Conservation (phyloP, 2,888 invertebrate genomes). For the Dryococelus australis region DNA sequence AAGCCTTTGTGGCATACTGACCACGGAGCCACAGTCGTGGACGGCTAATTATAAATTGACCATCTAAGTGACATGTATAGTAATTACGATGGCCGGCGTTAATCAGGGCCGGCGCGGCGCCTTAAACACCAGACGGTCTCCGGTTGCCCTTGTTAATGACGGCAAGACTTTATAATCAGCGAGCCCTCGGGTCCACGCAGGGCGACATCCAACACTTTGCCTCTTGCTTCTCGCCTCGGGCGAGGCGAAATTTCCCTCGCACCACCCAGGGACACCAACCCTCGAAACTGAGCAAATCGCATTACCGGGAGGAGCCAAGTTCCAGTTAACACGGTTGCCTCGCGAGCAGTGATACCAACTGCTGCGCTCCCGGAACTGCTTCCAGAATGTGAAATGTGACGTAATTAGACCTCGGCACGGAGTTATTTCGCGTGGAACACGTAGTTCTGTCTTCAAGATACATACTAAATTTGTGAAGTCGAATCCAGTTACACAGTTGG, state of each 20-base stretch:
- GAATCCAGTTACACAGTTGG: too few relatives aligned
- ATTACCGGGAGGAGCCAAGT: not conserved
- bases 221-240: not conserved
- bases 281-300: not conserved
- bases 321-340: not conserved
- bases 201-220: not conserved
- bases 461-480: too few relatives aligned
- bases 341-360: slow-evolving; percentile 7
- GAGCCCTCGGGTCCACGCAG: not conserved
- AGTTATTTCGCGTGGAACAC: too few relatives aligned
- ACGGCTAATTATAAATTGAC: not conserved
- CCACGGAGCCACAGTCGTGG: not conserved
- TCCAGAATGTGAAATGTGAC: not conserved
- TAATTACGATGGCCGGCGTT: not conserved
- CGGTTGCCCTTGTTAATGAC: not conserved
- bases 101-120: not conserved
- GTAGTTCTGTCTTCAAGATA: too few relatives aligned
- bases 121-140: slow-evolving; percentile 16
- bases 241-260: not conserved
- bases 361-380: not conserved
- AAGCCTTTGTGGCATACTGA: not conserved
- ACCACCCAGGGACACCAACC: not conserved
- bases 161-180: slow-evolving; percentile 16
- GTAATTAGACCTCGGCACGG: not conserved
- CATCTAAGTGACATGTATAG: not conserved